These are phyloP conservation scores for Oxygymnocypris stewartii DNA, from an alignment of 2,113 vertebrate species.

Conservation along the genomic window DNA sequence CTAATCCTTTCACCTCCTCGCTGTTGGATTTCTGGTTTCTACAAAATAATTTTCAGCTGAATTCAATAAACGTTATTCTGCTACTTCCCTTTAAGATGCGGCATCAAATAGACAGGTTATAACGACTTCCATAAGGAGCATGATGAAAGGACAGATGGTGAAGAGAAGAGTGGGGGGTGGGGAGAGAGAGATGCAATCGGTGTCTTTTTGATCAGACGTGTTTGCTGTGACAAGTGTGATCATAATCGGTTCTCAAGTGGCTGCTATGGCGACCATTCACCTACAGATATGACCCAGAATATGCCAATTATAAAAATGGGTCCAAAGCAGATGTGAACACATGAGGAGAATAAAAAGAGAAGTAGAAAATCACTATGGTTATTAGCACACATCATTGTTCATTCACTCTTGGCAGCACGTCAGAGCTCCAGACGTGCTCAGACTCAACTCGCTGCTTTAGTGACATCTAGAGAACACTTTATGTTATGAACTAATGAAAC, in stretches of 20 bases:
- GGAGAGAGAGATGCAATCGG: constrained; percentile 41
- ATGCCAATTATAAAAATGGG: not conserved
- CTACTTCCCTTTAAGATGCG: not conserved
- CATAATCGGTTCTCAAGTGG: constrained; percentile 46
- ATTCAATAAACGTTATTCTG: not conserved
- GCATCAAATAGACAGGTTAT: constrained; percentile 30
- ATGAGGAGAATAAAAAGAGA: not conserved
- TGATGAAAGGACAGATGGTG: constrained; percentile 48
- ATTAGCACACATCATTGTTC: not conserved
- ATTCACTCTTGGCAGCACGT: not conserved
- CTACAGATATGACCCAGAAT: constrained; percentile 47
- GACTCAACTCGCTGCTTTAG: constrained; percentile 16
- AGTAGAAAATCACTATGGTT: not conserved
- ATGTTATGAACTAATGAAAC: constrained; percentile 34
- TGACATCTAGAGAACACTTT: constrained; percentile 13
- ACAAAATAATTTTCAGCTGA: not conserved
- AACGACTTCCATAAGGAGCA: not conserved
- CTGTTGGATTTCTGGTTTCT: not conserved
- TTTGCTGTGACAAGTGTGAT: constrained; percentile 51
- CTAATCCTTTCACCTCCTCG: not conserved
- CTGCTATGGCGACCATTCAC: constrained; percentile 51
- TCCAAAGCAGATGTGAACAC: not conserved
- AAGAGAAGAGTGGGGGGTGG: not conserved
- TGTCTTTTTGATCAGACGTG: constrained; percentile 53
- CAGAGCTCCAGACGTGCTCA: not conserved